These are phyloP conservation scores for Misgurnus mizolepis DNA, from an alignment of 2,113 vertebrate genomes.

Conservation along the genomic window DNA sequence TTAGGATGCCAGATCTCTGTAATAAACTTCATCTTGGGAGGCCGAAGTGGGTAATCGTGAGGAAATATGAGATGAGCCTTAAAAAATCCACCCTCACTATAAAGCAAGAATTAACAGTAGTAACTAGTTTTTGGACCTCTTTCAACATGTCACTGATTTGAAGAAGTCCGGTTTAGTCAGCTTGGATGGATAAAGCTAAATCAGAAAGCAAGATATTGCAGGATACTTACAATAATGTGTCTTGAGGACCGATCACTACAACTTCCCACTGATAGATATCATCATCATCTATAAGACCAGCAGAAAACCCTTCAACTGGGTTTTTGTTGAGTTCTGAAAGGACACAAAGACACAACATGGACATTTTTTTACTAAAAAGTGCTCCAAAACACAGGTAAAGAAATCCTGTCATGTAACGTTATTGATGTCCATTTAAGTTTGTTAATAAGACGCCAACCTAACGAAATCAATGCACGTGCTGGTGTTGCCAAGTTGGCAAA, in stretches of 20 bases:
- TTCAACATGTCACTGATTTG: not conserved
- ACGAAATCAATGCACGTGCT: not conserved
- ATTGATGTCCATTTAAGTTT: not conserved
- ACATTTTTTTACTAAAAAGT: too few relatives aligned
- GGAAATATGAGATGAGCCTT: conserved; percentile 76
- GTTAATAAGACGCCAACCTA: not conserved
- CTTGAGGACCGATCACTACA: conserved; percentile 77
- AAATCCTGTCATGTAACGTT: not conserved
- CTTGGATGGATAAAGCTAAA: not conserved
- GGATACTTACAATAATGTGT: conserved; percentile 77
- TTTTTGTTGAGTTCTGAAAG: conserved; percentile 77
- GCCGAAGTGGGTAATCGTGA: conserved; percentile 72
- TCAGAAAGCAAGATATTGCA: not conserved
- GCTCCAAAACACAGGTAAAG: not conserved
- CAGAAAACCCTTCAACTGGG: conserved; percentile 80
- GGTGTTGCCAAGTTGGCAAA: not conserved
- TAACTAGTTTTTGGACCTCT: not conserved
- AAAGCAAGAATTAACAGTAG: conserved; percentile 21
- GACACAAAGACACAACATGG: not conserved
- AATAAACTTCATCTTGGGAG: conserved; percentile 78
- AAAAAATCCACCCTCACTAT: conserved; percentile 77
- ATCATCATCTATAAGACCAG: conserved; percentile 76
- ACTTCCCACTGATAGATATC: conserved; percentile 82
- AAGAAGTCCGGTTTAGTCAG: not conserved
- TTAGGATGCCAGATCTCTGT: conserved; percentile 81